These are phyloP conservation scores for Mormyrus proboscirostris DNA, from an alignment of 2,797 vertebrate species.

Conservation along the genomic window DNA sequence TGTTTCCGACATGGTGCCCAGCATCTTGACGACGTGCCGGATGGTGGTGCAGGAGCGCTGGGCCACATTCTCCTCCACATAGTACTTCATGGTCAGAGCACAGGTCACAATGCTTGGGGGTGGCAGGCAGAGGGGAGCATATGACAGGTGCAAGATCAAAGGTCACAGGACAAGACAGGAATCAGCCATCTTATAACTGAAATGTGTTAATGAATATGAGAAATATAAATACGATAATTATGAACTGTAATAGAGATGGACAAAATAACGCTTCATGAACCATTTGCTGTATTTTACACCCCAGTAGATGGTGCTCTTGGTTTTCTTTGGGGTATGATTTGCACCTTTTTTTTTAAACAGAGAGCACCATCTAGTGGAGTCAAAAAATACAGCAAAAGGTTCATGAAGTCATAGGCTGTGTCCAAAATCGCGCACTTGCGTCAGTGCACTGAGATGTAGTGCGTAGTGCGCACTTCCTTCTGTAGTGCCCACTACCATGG, in stretches of 20 bases:
- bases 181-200: not conserved
- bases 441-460: too few relatives aligned
- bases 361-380: not conserved
- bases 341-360: not conserved
- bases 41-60: slow-evolving; percentile 93
- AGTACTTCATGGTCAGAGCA: slow-evolving; percentile 97
- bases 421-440: too few relatives aligned
- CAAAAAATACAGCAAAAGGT: not conserved
- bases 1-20: slow-evolving; percentile 89
- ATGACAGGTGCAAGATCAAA: not conserved
- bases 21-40: slow-evolving; percentile 92
- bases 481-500: too few relatives aligned
- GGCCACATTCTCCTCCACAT: slow-evolving; percentile 94
- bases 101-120: slow-evolving; percentile 80
- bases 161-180: not conserved
- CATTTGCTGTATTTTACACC: not conserved
- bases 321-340: not conserved
- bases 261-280: not conserved
- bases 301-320: not conserved
- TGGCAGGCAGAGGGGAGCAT: not conserved
- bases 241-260: not conserved
- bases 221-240: not conserved
- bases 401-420: not conserved
- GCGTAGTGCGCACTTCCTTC: too few relatives aligned
- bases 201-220: not conserved